Percentiles rank a stretch among this genome's conserved stretches.
These are phyloP conservation scores for Drosophila helvetica DNA, from an alignment of 2,888 invertebrate species.

Conservation along the genomic window DNA sequence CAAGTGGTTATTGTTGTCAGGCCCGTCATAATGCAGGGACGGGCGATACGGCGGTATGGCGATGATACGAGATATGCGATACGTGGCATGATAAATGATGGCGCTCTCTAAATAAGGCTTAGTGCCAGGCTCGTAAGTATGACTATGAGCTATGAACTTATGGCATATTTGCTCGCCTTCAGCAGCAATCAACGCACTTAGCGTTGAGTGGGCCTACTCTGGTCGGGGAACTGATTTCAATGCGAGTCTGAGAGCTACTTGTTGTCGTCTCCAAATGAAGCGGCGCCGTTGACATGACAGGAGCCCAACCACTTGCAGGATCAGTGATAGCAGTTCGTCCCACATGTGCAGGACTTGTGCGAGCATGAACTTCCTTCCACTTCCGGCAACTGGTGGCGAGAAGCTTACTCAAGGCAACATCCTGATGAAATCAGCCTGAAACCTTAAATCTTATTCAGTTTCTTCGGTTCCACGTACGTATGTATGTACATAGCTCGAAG, in stretches of 20 bases:
- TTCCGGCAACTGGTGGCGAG: neutral
- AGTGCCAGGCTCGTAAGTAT: slow-evolving; percentile 29
- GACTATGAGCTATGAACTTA: slow-evolving; percentile 45
- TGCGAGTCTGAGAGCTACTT: slow-evolving; percentile 39
- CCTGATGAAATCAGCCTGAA: neutral
- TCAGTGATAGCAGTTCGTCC: slow-evolving; percentile 29
- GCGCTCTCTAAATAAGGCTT: slow-evolving; percentile 48
- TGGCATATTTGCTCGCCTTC: slow-evolving; percentile 54
- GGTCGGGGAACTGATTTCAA: slow-evolving; percentile 47
- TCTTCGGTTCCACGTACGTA: neutral
- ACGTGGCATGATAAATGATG: slow-evolving; percentile 63
- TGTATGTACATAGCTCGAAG: neutral
- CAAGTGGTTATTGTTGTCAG: slow-evolving; percentile 76
- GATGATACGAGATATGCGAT: slow-evolving; percentile 33
- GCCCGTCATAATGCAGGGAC: slow-evolving; percentile 57
- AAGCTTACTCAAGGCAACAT: neutral
- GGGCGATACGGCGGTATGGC: slow-evolving; percentile 42
- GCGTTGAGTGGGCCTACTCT: slow-evolving; percentile 44
- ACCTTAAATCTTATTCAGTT: neutral
- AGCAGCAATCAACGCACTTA: slow-evolving; percentile 62
- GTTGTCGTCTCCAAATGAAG: slow-evolving; percentile 22
- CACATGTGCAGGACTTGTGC: slow-evolving; percentile 4
- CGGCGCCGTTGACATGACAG: slow-evolving; percentile 38
- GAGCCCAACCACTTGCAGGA: slow-evolving; percentile 38
- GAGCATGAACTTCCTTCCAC: slow-evolving; percentile 30